Conservation (phyloP, 2,113 vertebrate species). For the Zootoca vivipara region DNA sequence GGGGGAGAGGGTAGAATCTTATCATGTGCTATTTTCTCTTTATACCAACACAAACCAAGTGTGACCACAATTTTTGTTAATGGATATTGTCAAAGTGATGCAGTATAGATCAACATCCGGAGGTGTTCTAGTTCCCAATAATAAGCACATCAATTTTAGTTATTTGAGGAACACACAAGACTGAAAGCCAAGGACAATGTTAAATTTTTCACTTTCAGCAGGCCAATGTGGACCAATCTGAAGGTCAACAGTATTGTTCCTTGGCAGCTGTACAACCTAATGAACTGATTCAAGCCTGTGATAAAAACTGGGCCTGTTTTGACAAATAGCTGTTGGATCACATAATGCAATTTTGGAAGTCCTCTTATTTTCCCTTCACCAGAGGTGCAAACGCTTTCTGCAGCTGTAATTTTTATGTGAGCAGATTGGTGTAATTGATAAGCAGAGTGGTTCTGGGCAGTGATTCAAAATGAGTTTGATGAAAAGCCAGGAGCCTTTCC, state of each 20-base stretch:
- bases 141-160: conserved; percentile 22
- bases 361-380: neutral
- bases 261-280: conserved; percentile 49
- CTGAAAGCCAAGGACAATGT: conserved; percentile 19
- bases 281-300: conserved; percentile 48
- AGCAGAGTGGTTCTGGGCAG: conserved; percentile 5
- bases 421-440: conserved; percentile 27
- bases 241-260: conserved; percentile 41
- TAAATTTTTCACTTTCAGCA: conserved; percentile 3
- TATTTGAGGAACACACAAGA: conserved; percentile 6
- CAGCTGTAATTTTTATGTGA: conserved; percentile 18
- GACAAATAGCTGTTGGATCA: accelerated
- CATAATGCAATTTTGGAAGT: conserved; percentile 4
- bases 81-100: conserved; percentile 12
- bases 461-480: conserved; percentile 43
- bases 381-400: conserved; percentile 11
- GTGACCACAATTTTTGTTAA: neutral
- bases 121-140: conserved; percentile 1
- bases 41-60: neutral
- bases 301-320: conserved; percentile 41
- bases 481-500: conserved; percentile 39
- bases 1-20: neutral
- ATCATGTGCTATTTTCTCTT: neutral
- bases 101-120: neutral
- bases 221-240: conserved; percentile 37